Percentiles rank a stretch among this genome's conserved stretches.
phyloP scores from a whole-genome alignment of 2,888 invertebrate species.

The Dryobotodes eremita region DNA sequence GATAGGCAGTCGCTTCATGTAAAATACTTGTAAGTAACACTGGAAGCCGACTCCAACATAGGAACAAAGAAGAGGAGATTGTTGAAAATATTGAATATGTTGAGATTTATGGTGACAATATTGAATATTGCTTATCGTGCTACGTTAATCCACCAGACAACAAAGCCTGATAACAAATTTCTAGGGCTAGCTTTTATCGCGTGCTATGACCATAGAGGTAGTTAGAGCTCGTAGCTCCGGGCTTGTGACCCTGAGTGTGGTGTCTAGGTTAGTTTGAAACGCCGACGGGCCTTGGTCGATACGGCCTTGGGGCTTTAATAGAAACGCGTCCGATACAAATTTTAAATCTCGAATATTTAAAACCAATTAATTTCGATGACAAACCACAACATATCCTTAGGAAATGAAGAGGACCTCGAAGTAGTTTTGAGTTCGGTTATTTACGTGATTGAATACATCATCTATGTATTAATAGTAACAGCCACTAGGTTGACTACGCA shows the following conservation, averaged over 20 bases:
- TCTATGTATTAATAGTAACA: background rate
- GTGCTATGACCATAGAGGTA: conserved; percentile 4
- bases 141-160: conserved; percentile 21
- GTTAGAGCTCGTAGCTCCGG: conserved; percentile 17
- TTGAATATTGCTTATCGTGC: conserved; percentile 29
- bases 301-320: conserved; percentile 52
- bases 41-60: background rate
- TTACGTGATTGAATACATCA: background rate
- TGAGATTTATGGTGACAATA: background rate
- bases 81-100: background rate
- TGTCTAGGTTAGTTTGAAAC: conserved; percentile 57
- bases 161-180: conserved; percentile 34
- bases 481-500: background rate
- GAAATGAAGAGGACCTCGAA: background rate
- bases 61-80: background rate
- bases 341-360: conserved; percentile 21
- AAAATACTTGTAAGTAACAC: background rate
- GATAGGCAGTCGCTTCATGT: background rate
- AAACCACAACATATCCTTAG: conserved; percentile 20
- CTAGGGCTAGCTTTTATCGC: conserved; percentile 21
- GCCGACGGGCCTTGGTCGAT: conserved; percentile 65
- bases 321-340: conserved; percentile 25
- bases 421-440: background rate
- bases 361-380: background rate
- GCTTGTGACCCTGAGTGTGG: conserved; percentile 44